phyloP scores from a whole-genome alignment of 1,140 invertebrate genomes.

The Zaprionus taronus region DNA sequence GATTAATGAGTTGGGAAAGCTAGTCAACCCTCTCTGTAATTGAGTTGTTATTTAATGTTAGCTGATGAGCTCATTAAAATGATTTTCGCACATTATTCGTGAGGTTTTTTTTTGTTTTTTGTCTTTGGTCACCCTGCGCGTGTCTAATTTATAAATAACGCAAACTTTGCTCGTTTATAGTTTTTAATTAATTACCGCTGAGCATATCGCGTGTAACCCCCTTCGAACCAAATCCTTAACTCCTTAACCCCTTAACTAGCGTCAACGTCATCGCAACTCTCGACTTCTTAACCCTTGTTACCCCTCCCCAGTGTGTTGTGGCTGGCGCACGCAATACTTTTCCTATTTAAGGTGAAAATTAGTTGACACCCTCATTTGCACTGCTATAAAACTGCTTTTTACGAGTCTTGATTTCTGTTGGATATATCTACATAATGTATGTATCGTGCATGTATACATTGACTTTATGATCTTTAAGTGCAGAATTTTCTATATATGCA shows the following conservation, averaged over 20 bases:
- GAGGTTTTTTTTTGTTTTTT: slow-evolving; percentile 1
- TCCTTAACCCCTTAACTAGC: slow-evolving; percentile 10
- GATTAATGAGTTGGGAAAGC: neutral
- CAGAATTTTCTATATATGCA: neutral
- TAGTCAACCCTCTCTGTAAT: slow-evolving; percentile 3
- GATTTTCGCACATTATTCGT: slow-evolving; percentile 48
- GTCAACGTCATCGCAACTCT: neutral
- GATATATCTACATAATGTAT: neutral
- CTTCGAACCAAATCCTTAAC: neutral
- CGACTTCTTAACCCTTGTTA: slow-evolving; percentile 15
- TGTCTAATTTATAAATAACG: slow-evolving; percentile 38
- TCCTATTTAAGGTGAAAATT: slow-evolving; percentile 27
- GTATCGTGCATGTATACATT: slow-evolving; percentile 4
- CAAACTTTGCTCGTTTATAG: slow-evolving; percentile 18
- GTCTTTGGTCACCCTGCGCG: neutral
- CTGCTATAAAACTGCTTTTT: slow-evolving; percentile 10
- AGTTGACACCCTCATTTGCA: slow-evolving; percentile 30
- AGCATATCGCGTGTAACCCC: slow-evolving; percentile 39
- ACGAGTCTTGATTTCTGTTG: neutral
- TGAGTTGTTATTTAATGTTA: slow-evolving; percentile 7
- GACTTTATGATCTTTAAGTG: slow-evolving; percentile 25
- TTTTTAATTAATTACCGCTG: slow-evolving; percentile 49
- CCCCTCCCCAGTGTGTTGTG: neutral
- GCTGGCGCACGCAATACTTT: slow-evolving; percentile 34
- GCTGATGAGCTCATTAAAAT: slow-evolving; percentile 72